These are phyloP conservation scores for Drosophila kikkawai DNA, from an alignment of 1,140 invertebrate species.

Conservation along the genomic window DNA sequence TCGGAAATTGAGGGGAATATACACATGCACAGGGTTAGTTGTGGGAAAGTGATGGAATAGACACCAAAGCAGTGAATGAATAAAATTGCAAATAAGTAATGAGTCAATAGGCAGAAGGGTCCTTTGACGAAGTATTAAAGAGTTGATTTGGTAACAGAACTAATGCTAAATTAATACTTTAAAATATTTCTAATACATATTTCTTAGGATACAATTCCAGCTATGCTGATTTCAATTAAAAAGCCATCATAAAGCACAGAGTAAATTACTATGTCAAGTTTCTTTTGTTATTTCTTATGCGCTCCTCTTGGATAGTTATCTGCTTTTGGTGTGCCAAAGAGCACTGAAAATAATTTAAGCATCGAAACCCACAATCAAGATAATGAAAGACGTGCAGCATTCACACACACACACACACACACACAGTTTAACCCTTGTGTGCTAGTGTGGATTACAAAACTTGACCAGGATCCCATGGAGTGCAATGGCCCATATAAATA, in stretches of 20 bases:
- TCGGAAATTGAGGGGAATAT: background rate
- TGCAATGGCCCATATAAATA: conserved; percentile 36
- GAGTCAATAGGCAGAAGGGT: background rate
- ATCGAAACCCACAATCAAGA: conserved; percentile 40
- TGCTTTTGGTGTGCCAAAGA: conserved; percentile 10
- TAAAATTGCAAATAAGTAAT: conserved; percentile 4
- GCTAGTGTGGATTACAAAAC: background rate
- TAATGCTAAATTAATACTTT: too few relatives aligned
- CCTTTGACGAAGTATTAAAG: background rate
- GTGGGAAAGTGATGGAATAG: background rate
- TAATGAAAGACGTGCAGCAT: conserved; percentile 29
- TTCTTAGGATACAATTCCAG: too few relatives aligned
- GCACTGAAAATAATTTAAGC: conserved; percentile 25
- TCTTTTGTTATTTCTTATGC: background rate
- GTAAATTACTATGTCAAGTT: background rate
- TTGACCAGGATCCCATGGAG: conserved; percentile 25
- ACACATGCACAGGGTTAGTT: background rate
- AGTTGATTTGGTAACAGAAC: too few relatives aligned
- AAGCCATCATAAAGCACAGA: background rate
- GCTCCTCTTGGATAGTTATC: background rate
- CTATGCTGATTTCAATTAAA: background rate
- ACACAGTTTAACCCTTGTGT: background rate
- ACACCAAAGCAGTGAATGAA: background rate
- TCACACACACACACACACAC: too few relatives aligned
- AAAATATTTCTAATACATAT: too few relatives aligned